Conservation (phyloP, 2,113 vertebrate species). For the Catagonus wagneri region DNA sequence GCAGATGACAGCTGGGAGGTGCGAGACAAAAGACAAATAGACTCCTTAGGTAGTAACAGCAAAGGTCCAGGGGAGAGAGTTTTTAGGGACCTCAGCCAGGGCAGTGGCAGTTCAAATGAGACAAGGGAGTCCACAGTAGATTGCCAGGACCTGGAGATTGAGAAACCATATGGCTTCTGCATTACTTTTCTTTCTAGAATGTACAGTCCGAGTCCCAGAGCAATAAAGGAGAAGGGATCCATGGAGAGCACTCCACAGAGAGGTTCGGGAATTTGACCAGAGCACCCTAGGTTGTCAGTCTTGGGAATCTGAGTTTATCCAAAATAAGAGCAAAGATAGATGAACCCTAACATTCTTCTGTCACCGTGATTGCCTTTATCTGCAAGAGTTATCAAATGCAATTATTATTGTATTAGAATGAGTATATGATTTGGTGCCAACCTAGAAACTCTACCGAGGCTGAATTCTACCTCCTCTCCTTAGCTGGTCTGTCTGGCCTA, state of each 20-base stretch:
- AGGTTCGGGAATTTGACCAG: background rate
- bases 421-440: background rate
- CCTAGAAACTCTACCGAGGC: background rate
- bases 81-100: background rate
- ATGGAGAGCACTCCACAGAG: background rate
- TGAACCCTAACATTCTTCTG: background rate
- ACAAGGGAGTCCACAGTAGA: background rate
- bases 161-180: background rate
- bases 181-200: conserved; percentile 14
- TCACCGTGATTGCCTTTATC: background rate
- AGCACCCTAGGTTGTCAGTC: background rate
- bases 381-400: background rate
- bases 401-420: background rate
- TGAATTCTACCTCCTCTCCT: background rate
- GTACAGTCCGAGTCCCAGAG: background rate
- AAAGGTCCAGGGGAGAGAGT: background rate
- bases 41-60: background rate
- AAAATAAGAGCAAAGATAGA: background rate
- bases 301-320: background rate
- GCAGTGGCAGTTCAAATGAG: background rate
- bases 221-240: background rate
- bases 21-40: background rate
- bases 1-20: background rate
- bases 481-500: background rate
- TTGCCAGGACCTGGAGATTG: background rate